Evolutionary conservation across 2,797 vertebrate genomes (phyloP).

Genomic region (Gymnopithys bicolor): DNA sequence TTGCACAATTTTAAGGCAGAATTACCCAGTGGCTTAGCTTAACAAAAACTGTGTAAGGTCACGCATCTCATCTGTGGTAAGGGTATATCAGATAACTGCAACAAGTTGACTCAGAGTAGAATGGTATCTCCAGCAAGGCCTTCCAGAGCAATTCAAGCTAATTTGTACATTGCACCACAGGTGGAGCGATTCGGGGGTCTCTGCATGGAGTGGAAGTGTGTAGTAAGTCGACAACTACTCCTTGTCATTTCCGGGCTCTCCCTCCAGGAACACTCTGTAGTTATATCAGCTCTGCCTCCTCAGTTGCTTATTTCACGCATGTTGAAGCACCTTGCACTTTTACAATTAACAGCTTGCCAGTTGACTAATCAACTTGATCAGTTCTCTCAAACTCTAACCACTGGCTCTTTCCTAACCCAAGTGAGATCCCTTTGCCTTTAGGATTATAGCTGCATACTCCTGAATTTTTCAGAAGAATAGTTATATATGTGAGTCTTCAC

Average conservation of each 20-base stretch:
- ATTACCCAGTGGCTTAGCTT: neutral
- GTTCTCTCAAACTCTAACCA: neutral
- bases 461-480: neutral
- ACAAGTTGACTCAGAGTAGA: neutral
- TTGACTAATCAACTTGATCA: neutral
- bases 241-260: neutral
- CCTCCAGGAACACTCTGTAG: neutral
- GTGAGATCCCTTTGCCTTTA: neutral
- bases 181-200: neutral
- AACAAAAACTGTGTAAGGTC: neutral
- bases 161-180: neutral
- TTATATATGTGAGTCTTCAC: neutral
- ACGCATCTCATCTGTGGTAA: neutral
- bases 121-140: neutral
- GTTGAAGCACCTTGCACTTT: neutral
- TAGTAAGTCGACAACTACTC: neutral
- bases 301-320: neutral
- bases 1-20: neutral
- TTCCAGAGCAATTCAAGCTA: neutral
- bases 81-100: neutral
- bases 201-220: neutral
- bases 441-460: neutral
- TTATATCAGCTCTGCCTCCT: neutral
- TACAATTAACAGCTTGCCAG: neutral
- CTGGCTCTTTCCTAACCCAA: neutral